Conservation (phyloP, 2,113 vertebrate genomes). For the Marcusenius ussheri region DNA sequence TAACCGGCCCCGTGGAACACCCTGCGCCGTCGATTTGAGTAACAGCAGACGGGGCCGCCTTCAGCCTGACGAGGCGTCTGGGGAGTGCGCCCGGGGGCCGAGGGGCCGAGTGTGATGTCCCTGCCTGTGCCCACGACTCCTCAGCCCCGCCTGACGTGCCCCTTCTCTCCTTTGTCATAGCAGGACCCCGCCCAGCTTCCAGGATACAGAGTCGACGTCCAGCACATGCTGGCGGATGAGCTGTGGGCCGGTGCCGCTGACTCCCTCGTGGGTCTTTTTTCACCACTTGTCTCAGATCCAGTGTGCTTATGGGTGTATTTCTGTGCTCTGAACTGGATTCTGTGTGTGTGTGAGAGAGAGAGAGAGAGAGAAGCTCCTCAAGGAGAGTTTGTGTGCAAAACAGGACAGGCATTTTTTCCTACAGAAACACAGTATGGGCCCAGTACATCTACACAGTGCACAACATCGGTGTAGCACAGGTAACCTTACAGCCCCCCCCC, state of each 20-base stretch:
- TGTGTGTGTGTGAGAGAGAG: background rate
- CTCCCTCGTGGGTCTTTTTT: background rate
- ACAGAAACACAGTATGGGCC: background rate
- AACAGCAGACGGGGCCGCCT: background rate
- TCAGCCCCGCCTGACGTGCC: constrained; percentile 47
- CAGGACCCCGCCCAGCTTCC: constrained; percentile 63
- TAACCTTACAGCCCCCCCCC: background rate
- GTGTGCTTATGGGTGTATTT: background rate
- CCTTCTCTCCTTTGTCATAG: constrained; percentile 67
- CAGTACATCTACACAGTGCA: background rate
- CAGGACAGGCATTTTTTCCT: no score
- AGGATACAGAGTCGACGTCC: constrained; percentile 65
- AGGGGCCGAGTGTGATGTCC: background rate
- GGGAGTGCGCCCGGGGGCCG: background rate
- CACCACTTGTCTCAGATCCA: background rate
- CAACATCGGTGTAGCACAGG: background rate
- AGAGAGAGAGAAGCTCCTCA: background rate
- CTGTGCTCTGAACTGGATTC: background rate
- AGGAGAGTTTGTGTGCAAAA: background rate
- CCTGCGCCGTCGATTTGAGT: background rate
- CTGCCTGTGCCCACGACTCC: background rate
- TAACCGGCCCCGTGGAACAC: constrained; percentile 50
- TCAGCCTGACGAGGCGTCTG: background rate
- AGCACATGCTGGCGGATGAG: constrained; percentile 58
- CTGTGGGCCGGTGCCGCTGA: background rate